Evolutionary conservation across 2,113 vertebrate genomes (phyloP).

Genomic region (Prinia subflava): DNA sequence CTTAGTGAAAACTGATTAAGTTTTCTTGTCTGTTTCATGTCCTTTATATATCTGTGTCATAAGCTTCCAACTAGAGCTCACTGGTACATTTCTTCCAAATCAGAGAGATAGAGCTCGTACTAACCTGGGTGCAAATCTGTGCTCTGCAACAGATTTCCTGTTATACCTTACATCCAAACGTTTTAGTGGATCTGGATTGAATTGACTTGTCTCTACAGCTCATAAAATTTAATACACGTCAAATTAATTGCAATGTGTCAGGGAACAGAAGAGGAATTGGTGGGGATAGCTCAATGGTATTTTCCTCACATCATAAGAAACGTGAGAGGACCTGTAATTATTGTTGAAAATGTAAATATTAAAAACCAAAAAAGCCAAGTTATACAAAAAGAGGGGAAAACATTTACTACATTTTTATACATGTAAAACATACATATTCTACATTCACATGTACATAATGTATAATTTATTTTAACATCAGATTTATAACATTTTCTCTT

Average conservation of each 20-base stretch:
- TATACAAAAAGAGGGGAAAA: not conserved
- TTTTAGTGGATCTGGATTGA: not conserved
- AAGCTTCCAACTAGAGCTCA: not conserved
- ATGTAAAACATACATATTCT: not conserved
- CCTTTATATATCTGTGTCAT: not conserved
- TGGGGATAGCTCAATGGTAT: not conserved
- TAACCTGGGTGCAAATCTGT: not conserved
- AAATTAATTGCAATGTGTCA: not conserved
- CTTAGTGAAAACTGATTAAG: not conserved
- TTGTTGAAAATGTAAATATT: not conserved
- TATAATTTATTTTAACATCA: not conserved
- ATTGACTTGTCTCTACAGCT: constrained; percentile 2
- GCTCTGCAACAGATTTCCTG: not conserved
- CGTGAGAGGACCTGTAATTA: not conserved
- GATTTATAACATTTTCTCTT: not conserved
- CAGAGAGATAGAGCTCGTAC: not conserved
- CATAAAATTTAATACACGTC: not conserved
- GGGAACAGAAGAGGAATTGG: not conserved
- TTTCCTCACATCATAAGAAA: not conserved
- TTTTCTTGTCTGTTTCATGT: not conserved
- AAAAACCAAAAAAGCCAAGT: not conserved
- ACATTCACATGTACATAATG: not conserved
- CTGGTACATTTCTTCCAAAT: not conserved
- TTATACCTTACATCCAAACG: not conserved
- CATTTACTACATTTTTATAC: not conserved